phyloP scores from a whole-genome alignment of 2,888 invertebrate species.

The Watsonalla cultraria region DNA sequence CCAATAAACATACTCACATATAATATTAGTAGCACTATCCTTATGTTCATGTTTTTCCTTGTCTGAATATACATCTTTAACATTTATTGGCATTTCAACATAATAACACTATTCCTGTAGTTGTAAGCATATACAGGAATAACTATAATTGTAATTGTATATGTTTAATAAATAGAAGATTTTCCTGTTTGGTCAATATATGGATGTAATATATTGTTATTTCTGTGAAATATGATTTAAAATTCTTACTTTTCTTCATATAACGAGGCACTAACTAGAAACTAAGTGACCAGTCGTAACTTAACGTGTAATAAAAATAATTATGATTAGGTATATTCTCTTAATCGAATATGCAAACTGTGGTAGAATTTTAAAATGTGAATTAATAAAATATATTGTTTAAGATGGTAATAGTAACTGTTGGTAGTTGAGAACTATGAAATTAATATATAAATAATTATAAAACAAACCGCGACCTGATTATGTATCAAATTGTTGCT shows the following conservation, averaged over 20 bases:
- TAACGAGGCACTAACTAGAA: slow-evolving; percentile 20
- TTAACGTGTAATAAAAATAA: slow-evolving; percentile 11
- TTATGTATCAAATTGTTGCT: slow-evolving; percentile 59
- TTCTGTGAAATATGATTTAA: neutral
- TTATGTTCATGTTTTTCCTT: too few species aligned
- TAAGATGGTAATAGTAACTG: slow-evolving; percentile 17
- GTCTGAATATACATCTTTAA: too few species aligned
- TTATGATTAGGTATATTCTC: slow-evolving; percentile 5
- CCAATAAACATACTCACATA: too few species aligned
- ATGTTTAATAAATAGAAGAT: too few species aligned
- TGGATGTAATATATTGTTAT: too few species aligned
- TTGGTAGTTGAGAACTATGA: slow-evolving; percentile 28
- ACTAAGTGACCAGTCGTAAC: slow-evolving; percentile 10
- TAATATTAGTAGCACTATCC: too few species aligned
- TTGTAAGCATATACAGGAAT: too few species aligned
- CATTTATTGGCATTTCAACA: too few species aligned
- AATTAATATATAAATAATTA: slow-evolving; percentile 18
- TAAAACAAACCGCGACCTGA: slow-evolving; percentile 46
- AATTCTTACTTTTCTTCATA: slow-evolving; percentile 14
- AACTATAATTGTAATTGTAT: too few species aligned
- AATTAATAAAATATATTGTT: slow-evolving; percentile 25
- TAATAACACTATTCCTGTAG: too few species aligned
- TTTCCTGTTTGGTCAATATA: too few species aligned
- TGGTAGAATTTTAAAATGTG: slow-evolving; percentile 19
- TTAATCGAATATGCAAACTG: slow-evolving; percentile 14